Evolutionary conservation across 2,888 invertebrate species (phyloP).

Genomic region (Lingula anatina): DNA sequence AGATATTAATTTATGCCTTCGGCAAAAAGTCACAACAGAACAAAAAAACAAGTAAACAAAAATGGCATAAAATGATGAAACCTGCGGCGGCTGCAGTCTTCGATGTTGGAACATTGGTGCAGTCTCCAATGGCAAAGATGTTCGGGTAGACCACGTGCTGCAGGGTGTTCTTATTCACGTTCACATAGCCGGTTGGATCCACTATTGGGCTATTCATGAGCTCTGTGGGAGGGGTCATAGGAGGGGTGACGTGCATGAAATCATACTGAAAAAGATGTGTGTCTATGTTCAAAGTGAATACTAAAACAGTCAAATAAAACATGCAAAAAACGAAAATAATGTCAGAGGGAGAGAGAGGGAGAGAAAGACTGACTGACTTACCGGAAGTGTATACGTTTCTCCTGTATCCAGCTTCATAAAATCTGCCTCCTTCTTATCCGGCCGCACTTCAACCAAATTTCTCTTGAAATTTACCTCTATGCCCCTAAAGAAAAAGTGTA

Average conservation of each 20-base stretch:
- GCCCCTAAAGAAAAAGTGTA: constrained; percentile 56
- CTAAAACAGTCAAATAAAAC: not conserved
- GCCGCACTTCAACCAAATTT: constrained; percentile 70
- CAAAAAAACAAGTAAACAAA: constrained; percentile 24
- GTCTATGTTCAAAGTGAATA: no score
- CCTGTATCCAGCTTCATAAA: constrained; percentile 67
- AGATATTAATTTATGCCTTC: not conserved
- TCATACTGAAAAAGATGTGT: constrained; percentile 64
- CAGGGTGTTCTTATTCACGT: constrained; percentile 73
- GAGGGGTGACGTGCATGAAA: constrained; percentile 83
- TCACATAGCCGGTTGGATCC: constrained; percentile 70
- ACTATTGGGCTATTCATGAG: constrained; percentile 58
- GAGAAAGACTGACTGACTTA: no score
- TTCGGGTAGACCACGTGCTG: constrained; percentile 77
- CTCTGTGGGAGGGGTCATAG: constrained; percentile 73
- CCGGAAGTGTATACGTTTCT: constrained; percentile 38
- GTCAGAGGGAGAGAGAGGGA: no score
- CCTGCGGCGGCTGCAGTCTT: constrained; percentile 96
- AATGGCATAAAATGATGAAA: constrained; percentile 52
- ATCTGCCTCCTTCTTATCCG: constrained; percentile 68
- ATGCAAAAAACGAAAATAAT: no score
- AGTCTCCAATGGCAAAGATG: constrained; percentile 92
- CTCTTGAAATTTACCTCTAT: constrained; percentile 72
- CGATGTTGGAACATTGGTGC: constrained; percentile 84
- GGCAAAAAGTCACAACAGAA: not conserved